phyloP scores from a whole-genome alignment of 1,140 invertebrate genomes.

The Meloidogyne floridensis region DNA sequence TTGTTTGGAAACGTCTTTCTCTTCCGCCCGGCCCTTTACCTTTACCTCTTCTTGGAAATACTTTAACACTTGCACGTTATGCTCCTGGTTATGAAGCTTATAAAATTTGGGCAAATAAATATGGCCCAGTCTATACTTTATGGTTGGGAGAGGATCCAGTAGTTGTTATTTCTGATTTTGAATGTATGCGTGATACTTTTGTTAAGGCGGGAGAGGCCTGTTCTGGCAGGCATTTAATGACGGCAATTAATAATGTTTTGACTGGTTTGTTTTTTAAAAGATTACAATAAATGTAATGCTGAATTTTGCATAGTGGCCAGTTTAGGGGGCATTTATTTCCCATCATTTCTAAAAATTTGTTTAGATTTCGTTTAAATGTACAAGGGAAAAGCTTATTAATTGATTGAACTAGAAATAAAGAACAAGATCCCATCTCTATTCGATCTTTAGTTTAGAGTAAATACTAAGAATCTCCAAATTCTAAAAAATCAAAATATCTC shows the following conservation, averaged over 20 bases:
- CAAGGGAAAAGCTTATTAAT: too few relatives aligned
- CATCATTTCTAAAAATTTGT: too few relatives aligned
- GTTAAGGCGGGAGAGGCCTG: constrained; percentile 39
- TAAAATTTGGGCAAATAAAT: constrained; percentile 34
- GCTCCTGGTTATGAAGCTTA: constrained; percentile 32
- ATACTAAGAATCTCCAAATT: too few relatives aligned
- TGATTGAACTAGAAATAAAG: too few relatives aligned
- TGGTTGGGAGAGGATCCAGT: constrained; percentile 38
- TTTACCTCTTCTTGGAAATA: constrained; percentile 36
- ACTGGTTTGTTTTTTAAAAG: neutral
- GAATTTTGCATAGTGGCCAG: too few relatives aligned
- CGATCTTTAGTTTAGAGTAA: too few relatives aligned
- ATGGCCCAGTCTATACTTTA: constrained; percentile 40
- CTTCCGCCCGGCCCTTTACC: constrained; percentile 39
- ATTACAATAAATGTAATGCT: too few relatives aligned
- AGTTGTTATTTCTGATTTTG: constrained; percentile 36
- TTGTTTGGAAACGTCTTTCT: constrained; percentile 39
- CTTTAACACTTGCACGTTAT: constrained; percentile 27
- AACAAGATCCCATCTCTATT: too few relatives aligned
- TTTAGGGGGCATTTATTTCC: too few relatives aligned
- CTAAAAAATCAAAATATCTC: too few relatives aligned
- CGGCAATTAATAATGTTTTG: constrained; percentile 25
- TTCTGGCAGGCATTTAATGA: constrained; percentile 33
- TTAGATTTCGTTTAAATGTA: too few relatives aligned
- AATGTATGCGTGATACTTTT: constrained; percentile 34